Percentiles rank a stretch among this genome's conserved stretches.
Conservation (phyloP, 2,888 invertebrate species). For the Acanthosepion esculentum region DNA sequence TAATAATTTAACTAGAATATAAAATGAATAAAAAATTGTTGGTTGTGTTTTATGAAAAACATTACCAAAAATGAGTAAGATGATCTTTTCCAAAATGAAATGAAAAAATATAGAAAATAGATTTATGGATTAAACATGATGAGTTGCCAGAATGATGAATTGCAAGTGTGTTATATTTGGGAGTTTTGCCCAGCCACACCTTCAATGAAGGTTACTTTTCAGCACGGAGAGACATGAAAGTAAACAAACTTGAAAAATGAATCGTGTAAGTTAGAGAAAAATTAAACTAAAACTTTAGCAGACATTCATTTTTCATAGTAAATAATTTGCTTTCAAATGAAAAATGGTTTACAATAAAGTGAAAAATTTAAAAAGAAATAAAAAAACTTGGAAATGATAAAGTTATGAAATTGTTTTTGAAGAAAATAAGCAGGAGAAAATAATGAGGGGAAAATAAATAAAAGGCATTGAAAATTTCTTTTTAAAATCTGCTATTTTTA, state of each 20-base stretch:
- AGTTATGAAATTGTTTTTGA: no score
- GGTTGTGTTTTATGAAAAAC: not conserved
- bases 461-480: no score
- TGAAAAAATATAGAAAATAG: not conserved
- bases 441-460: no score
- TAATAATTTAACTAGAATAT: not conserved
- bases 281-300: not conserved
- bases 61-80: not conserved
- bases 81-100: not conserved
- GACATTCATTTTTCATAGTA: not conserved
- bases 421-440: no score
- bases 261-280: not conserved
- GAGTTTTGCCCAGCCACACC: not conserved
- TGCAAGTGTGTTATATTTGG: not conserved
- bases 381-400: no score
- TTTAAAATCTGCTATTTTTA: no score
- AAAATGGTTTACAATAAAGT: not conserved
- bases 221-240: not conserved
- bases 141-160: not conserved
- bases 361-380: no score
- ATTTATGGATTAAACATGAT: slow-evolving; percentile 9
- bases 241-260: slow-evolving; percentile 21
- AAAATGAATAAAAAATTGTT: not conserved
- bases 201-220: not conserved
- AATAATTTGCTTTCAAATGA: not conserved